Percentiles rank a stretch among this genome's conserved stretches.
Conservation (phyloP, 2,113 vertebrate species). For the Erythrocercus mccallii region DNA sequence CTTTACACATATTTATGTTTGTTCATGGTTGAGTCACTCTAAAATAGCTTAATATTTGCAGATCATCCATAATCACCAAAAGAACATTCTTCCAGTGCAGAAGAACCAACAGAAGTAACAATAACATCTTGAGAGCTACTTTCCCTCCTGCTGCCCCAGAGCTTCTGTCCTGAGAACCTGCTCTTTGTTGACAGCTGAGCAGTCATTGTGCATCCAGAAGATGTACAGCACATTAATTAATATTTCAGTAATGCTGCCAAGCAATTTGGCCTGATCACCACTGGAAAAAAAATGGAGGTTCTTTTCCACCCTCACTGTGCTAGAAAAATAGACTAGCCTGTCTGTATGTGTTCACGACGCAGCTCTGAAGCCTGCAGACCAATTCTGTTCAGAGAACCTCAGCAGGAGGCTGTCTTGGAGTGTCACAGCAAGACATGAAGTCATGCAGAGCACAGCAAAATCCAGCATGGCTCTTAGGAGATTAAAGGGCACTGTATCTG, state of each 20-base stretch:
- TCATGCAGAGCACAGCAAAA: neutral
- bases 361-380: neutral
- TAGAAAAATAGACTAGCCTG: neutral
- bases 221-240: neutral
- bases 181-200: accelerated
- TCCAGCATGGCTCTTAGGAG: neutral
- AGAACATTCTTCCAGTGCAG: neutral
- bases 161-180: neutral
- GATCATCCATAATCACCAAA: neutral
- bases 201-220: neutral
- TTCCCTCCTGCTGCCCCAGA: neutral
- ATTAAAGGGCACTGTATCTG: neutral
- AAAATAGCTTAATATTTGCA: neutral
- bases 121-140: neutral
- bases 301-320: accelerated
- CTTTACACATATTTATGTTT: slow-evolving; percentile 1
- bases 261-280: neutral
- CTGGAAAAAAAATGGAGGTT: neutral
- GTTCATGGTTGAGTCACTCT: neutral
- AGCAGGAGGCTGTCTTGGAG: neutral
- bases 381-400: neutral
- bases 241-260: neutral
- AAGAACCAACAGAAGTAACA: neutral
- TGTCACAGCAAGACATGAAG: neutral
- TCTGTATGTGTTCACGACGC: accelerated